These are phyloP conservation scores for Peribatodes rhomboidaria DNA, from an alignment of 2,888 invertebrate species.

Conservation along the genomic window DNA sequence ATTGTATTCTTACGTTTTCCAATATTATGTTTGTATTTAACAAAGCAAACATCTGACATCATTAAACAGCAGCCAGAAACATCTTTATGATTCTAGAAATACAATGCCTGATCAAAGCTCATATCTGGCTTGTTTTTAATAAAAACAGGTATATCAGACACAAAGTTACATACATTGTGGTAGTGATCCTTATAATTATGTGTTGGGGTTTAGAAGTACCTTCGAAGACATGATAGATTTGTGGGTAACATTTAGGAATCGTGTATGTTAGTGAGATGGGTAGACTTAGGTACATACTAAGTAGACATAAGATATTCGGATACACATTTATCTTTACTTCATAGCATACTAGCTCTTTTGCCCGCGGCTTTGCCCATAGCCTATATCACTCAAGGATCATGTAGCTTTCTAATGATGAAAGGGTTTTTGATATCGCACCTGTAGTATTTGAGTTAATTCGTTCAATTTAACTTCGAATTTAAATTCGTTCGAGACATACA, in stretches of 20 bases:
- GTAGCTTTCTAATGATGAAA: no score
- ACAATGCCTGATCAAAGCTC: conserved; percentile 13
- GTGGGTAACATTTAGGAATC: not conserved
- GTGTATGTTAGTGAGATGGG: not conserved
- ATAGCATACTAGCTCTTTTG: no score
- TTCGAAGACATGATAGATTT: no score
- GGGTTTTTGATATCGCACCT: no score
- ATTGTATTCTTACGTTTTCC: no score
- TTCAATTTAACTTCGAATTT: no score
- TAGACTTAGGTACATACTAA: not conserved
- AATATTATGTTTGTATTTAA: not conserved
- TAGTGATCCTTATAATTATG: not conserved
- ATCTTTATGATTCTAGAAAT: not conserved
- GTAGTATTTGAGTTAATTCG: no score
- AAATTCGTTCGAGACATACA: no score
- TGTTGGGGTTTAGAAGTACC: not conserved
- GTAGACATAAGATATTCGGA: no score
- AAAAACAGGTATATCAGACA: conserved; percentile 10
- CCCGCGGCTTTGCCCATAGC: no score
- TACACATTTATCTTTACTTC: no score
- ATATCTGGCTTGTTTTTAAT: conserved; percentile 17
- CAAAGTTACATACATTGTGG: not conserved
- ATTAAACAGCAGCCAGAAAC: not conserved
- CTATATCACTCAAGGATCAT: no score
- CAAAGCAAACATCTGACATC: not conserved